phyloP scores from a whole-genome alignment of 2,888 invertebrate genomes.

The Lucinisca nassula region DNA sequence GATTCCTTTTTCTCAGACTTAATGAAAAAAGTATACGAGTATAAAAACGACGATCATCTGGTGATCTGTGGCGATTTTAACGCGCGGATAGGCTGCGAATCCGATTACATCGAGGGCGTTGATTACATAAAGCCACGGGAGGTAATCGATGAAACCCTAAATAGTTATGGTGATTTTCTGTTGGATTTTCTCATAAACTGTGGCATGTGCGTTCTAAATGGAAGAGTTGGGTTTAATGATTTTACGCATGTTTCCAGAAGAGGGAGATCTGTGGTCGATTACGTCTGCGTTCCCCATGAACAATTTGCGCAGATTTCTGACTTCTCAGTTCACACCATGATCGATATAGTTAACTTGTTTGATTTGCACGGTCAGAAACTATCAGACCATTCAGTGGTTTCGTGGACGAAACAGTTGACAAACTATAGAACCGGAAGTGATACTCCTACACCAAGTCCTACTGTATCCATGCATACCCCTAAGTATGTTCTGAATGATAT shows the following conservation, averaged over 20 bases:
- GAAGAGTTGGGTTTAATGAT: conserved; percentile 6
- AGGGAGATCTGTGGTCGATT: conserved; percentile 16
- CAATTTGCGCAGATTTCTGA: neutral
- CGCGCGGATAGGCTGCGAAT: conserved; percentile 13
- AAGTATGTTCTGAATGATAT: neutral
- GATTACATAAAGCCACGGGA: neutral
- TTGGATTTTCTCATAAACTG: conserved; percentile 7
- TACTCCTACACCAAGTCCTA: too few species aligned
- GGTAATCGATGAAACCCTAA: neutral
- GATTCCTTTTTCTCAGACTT: conserved; percentile 11
- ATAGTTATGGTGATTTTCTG: conserved; percentile 2
- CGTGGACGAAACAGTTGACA: neutral
- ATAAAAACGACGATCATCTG: conserved; percentile 7
- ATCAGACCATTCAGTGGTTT: conserved; percentile 8
- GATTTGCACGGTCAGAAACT: neutral
- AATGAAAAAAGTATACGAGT: conserved; percentile 18
- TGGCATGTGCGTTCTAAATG: neutral
- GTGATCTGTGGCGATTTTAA: conserved; percentile 23
- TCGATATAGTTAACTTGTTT: neutral
- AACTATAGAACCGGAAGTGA: neutral
- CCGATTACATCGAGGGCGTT: conserved; percentile 12
- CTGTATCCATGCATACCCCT: too few species aligned
- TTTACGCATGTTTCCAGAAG: conserved; percentile 7
- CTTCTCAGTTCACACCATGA: neutral
- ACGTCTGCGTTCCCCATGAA: conserved; percentile 2